These are phyloP conservation scores for Aphidius colemani DNA, from an alignment of 2,888 invertebrate species.

Conservation along the genomic window DNA sequence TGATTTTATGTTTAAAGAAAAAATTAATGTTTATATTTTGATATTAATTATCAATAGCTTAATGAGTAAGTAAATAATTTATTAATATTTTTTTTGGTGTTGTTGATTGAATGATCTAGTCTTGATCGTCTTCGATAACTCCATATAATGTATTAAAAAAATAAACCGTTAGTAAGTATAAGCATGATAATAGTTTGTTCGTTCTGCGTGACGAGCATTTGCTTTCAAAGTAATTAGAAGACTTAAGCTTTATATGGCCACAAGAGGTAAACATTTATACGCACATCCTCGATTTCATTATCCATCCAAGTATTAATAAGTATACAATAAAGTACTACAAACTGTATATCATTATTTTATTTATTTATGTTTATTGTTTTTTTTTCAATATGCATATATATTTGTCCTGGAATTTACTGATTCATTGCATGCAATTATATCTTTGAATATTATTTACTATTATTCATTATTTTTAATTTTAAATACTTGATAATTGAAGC, in stretches of 20 bases:
- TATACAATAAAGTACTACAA: too few relatives aligned
- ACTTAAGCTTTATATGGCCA: constrained; percentile 4
- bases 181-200: constrained; percentile 15
- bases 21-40: neutral
- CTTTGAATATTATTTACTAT: neutral
- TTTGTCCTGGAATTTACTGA: neutral
- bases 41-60: too few relatives aligned
- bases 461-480: neutral
- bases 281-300: constrained; percentile 15
- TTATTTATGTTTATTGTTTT: neutral
- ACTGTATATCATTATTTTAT: constrained; percentile 9
- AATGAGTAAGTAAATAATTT: neutral
- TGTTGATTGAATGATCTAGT: constrained; percentile 8
- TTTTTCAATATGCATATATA: constrained; percentile 3
- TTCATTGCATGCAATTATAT: neutral
- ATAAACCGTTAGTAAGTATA: constrained; percentile 29
- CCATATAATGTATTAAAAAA: constrained; percentile 22
- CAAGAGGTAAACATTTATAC: constrained; percentile 9
- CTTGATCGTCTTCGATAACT: constrained; percentile 12
- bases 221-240: constrained; percentile 29
- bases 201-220: constrained; percentile 32
- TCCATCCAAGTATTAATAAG: neutral
- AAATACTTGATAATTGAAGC: too few relatives aligned
- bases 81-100: neutral
- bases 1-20: neutral